Conservation (phyloP, 2,113 vertebrate species). For the Polypterus senegalus region DNA sequence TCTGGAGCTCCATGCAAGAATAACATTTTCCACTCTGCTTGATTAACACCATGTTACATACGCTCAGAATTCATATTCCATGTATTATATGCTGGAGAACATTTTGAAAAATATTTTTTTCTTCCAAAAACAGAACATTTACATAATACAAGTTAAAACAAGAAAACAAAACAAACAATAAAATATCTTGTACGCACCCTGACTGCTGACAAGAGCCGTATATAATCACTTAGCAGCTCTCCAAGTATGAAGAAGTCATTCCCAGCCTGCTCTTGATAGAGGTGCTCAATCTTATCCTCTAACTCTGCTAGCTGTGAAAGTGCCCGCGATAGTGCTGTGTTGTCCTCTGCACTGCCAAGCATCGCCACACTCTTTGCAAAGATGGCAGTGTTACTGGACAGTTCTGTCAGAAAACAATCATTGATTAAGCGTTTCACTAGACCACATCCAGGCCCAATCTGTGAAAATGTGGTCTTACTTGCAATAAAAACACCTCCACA, state of each 20-base stretch:
- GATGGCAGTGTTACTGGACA: constrained; percentile 75
- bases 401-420: constrained; percentile 31
- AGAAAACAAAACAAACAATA: background rate
- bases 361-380: constrained; percentile 93
- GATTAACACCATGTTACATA: too few species aligned
- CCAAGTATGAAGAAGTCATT: constrained; percentile 82
- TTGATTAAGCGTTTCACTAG: too few species aligned
- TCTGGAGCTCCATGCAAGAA: too few species aligned
- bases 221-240: constrained; percentile 84
- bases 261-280: constrained; percentile 87
- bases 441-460: too few species aligned
- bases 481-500: too few species aligned
- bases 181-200: constrained; percentile 46
- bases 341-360: constrained; percentile 94
- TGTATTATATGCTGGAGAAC: too few species aligned
- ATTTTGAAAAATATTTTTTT: too few species aligned
- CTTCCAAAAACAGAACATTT: too few species aligned
- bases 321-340: constrained; percentile 83
- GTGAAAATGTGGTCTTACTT: too few species aligned
- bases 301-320: constrained; percentile 93
- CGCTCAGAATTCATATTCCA: too few species aligned
- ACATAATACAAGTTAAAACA: too few species aligned
- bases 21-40: too few species aligned
- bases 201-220: constrained; percentile 80
- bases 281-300: constrained; percentile 89